Evolutionary conservation across 1,140 invertebrate species (phyloP).

Genomic region (Bacillus rossius): DNA sequence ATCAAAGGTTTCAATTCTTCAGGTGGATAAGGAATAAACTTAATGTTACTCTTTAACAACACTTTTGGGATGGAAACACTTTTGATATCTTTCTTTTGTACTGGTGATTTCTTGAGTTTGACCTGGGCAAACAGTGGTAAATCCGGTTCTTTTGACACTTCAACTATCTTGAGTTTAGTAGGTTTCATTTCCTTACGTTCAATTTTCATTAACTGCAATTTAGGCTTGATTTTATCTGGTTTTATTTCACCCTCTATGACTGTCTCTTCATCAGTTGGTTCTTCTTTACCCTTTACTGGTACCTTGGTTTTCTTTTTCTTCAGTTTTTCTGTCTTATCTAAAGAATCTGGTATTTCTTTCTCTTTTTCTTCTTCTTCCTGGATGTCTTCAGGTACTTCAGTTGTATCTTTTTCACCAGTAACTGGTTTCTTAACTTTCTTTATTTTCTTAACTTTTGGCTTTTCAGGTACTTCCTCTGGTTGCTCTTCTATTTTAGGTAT

Average conservation of each 20-base stretch:
- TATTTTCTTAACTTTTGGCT: conserved; percentile 45
- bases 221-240: conserved; percentile 24
- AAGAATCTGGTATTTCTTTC: conserved; percentile 33
- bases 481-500: too few species aligned
- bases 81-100: conserved; percentile 46
- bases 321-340: too few species aligned
- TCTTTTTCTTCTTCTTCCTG: conserved; percentile 41
- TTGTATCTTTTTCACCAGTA: conserved; percentile 15
- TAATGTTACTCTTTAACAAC: conserved; percentile 58
- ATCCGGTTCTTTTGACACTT: conserved; percentile 35
- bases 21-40: conserved; percentile 48
- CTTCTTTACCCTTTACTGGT: conserved; percentile 24
- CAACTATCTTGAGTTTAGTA: conserved; percentile 24
- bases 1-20: conserved; percentile 43
- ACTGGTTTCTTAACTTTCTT: conserved; percentile 31
- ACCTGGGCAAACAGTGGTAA: conserved; percentile 52
- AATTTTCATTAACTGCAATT: conserved; percentile 17
- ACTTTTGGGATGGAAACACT: conserved; percentile 53
- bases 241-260: conserved; percentile 14
- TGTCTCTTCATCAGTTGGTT: conserved; percentile 3
- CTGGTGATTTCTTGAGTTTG: conserved; percentile 55
- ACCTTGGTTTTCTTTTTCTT: conserved; percentile 25
- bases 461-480: conserved; percentile 42
- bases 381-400: conserved; percentile 9
- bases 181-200: conserved; percentile 27